phyloP scores from a whole-genome alignment of 2,888 invertebrate species.

The Malacosoma neustria region DNA sequence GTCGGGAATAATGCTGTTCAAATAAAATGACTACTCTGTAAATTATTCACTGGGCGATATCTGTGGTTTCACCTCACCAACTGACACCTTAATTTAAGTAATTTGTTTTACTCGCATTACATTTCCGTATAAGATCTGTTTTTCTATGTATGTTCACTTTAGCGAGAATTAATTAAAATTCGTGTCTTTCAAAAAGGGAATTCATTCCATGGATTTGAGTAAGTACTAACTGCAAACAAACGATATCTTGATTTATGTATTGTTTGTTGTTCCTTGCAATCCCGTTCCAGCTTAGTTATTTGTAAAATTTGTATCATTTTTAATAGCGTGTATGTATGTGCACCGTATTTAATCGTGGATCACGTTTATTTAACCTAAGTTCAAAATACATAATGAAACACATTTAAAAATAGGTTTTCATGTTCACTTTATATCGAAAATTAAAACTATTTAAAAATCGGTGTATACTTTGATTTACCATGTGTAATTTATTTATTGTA shows the following conservation, averaged over 20 bases:
- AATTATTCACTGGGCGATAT: too few relatives aligned
- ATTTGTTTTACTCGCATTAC: conserved; percentile 18
- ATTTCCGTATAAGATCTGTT: conserved; percentile 19
- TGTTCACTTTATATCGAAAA: too few relatives aligned
- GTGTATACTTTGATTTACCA: too few relatives aligned
- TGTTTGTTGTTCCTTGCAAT: conserved; percentile 58
- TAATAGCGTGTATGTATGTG: too few relatives aligned
- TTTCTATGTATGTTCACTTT: conserved; percentile 23
- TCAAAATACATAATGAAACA: too few relatives aligned
- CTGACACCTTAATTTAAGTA: conserved; percentile 20
- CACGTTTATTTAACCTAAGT: too few relatives aligned
- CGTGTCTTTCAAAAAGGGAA: conserved; percentile 28
- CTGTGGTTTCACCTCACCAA: conserved; percentile 3
- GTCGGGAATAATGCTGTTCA: too few relatives aligned
- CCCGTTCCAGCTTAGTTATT: conserved; percentile 51
- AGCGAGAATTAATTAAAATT: conserved; percentile 34
- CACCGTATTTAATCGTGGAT: too few relatives aligned
- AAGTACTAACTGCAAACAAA: conserved; percentile 42
- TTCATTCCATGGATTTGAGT: conserved; percentile 38
- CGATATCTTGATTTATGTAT: conserved; percentile 48
- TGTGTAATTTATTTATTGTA: too few relatives aligned
- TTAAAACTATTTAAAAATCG: too few relatives aligned
- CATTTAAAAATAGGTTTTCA: too few relatives aligned
- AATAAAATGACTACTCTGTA: too few relatives aligned
- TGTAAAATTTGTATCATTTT: conserved; percentile 26